phyloP scores from a whole-genome alignment of 1,140 invertebrate species.

The Megalonaias nervosa region DNA sequence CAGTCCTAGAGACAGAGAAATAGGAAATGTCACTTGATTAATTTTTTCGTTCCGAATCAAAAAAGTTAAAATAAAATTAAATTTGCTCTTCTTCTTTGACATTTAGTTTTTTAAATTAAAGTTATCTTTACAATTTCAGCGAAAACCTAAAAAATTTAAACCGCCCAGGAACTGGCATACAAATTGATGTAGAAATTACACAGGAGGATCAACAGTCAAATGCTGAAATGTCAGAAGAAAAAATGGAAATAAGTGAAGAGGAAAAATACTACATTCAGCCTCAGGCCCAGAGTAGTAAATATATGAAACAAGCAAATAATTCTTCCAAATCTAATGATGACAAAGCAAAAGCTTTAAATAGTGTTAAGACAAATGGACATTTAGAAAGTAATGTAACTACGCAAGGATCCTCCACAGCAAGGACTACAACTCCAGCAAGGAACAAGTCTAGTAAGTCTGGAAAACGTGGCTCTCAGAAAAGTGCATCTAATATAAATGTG shows the following conservation, averaged over 20 bases:
- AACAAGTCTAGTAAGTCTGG: no score
- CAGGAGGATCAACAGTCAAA: conserved; percentile 7
- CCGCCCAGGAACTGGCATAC: conserved; percentile 36
- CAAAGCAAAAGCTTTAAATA: conserved; percentile 24
- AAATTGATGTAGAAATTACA: conserved; percentile 13
- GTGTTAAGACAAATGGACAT: conserved; percentile 34
- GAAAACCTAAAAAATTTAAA: conserved; percentile 55
- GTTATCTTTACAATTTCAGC: conserved; percentile 29
- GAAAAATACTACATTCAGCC: conserved; percentile 32
- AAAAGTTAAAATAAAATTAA: no score
- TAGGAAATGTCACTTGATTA: no score
- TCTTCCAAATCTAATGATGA: conserved; percentile 48
- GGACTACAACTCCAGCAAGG: no score
- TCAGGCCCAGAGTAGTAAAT: conserved; percentile 53
- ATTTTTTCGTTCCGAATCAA: no score
- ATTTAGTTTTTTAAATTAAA: no score
- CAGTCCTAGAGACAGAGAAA: no score
- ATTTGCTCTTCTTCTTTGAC: no score
- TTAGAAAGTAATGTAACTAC: conserved; percentile 11
- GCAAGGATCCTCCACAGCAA: no score
- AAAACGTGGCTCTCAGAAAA: conserved; percentile 23
- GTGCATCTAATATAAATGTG: conserved; percentile 20
- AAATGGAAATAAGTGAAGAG: conserved; percentile 50
- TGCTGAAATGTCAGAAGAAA: conserved; percentile 40
- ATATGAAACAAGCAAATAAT: conserved; percentile 56